These are phyloP conservation scores for Acrocephalus kingi DNA, from an alignment of 2,113 vertebrate genomes.

Conservation along the genomic window DNA sequence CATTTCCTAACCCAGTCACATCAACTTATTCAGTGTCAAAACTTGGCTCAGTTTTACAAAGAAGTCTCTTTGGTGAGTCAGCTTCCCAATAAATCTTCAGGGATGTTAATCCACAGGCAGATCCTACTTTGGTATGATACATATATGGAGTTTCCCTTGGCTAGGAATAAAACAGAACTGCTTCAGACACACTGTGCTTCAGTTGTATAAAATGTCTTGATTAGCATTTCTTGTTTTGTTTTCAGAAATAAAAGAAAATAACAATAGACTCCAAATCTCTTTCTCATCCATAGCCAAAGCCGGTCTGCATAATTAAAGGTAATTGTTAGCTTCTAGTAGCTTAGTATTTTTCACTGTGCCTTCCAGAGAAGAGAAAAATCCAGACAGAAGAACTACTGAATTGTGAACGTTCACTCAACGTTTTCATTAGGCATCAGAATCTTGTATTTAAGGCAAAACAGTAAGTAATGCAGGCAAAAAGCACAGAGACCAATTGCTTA, in stretches of 20 bases:
- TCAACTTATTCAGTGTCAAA: slow-evolving; percentile 4
- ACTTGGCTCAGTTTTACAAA: neutral
- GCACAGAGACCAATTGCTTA: slow-evolving; percentile 19
- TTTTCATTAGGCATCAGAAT: neutral
- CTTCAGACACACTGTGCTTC: neutral
- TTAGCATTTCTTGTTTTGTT: slow-evolving; percentile 13
- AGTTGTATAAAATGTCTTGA: neutral
- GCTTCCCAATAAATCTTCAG: neutral
- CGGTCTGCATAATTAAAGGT: neutral
- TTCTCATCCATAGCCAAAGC: neutral
- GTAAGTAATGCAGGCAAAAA: slow-evolving; percentile 20
- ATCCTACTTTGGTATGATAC: neutral
- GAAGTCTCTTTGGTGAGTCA: neutral
- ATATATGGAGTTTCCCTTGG: neutral
- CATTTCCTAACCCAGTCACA: slow-evolving; percentile 18
- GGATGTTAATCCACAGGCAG: neutral
- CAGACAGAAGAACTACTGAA: neutral
- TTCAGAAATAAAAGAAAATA: slow-evolving; percentile 1
- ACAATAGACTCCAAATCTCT: neutral
- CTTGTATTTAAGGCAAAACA: slow-evolving; percentile 25
- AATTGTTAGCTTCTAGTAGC: slow-evolving; percentile 21
- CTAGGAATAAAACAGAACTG: neutral
- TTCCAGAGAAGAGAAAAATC: slow-evolving; percentile 26
- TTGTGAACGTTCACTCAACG: neutral
- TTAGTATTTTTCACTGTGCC: neutral